Conservation (phyloP, 2,888 invertebrate species). For the Trypoxylon attenuatum region DNA sequence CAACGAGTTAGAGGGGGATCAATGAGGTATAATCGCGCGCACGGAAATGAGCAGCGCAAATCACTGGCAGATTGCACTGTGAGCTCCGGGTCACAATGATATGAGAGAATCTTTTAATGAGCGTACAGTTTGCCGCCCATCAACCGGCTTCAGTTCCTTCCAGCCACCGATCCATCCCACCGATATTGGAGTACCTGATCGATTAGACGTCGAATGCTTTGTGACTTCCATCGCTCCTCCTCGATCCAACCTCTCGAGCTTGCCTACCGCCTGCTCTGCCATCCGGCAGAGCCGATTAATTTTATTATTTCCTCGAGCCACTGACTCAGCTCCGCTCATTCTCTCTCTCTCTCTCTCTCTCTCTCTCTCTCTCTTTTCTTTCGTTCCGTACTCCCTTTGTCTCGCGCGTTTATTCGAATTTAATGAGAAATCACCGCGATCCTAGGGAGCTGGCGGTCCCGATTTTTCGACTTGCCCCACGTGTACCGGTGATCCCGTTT, state of each 20-base stretch:
- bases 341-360: background rate
- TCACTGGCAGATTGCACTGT: constrained; percentile 1
- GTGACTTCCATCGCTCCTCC: constrained; percentile 20
- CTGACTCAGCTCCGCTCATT: constrained; percentile 21
- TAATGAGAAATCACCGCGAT: constrained; percentile 44
- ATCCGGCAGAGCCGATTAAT: constrained; percentile 46
- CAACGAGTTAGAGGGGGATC: background rate
- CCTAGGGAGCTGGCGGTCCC: background rate
- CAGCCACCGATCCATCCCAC: background rate
- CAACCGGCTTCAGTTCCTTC: background rate
- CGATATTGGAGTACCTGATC: constrained; percentile 31
- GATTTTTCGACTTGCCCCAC: no score
- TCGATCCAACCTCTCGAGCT: background rate
- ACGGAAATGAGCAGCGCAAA: background rate
- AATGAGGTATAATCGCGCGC: background rate
- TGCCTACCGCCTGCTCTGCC: background rate
- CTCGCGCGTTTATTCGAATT: constrained; percentile 42
- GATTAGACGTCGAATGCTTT: constrained; percentile 32
- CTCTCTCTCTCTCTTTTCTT: background rate
- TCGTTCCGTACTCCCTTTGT: constrained; percentile 26
- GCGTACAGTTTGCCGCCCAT: background rate
- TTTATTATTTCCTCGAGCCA: constrained; percentile 47
- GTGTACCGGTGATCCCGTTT: constrained; percentile 21
- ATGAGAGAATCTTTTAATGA: constrained; percentile 31
- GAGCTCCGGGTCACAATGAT: constrained; percentile 24